Base-by-base conservation (phyloP, 2,113 vertebrate genomes). In the Leptocoma aspasia region DNA sequence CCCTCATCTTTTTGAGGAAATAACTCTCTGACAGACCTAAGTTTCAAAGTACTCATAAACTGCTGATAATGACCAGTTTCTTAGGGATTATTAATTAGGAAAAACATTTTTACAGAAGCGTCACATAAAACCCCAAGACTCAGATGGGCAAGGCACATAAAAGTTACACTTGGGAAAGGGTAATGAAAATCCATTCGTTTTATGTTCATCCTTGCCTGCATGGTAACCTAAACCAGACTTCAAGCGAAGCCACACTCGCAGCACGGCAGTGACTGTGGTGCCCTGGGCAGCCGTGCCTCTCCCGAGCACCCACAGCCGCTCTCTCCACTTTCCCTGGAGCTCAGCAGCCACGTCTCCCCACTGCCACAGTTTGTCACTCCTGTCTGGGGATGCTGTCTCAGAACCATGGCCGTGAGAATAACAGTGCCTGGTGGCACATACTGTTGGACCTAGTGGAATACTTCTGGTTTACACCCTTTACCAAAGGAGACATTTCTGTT, bases 401-500 rank as follows among this genome's bases (percentile, higher is more conserved):
- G 21, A 70, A 24, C 20, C 27, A 9, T 0, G 9, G 45, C 73
- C 0, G 0, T 20, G 54, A 1, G 2, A 68, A 41, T 13, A 86
- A 16, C 33, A 14, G 31, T 2, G 3, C 24, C 53, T 13, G 49
- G 22, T 61, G 42, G 23, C 28, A 70, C 33, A 6, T 3, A 11
- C 17, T 4, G 6, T 2, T 12, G 30, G 82, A 80, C 39, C 22
- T 14, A 24, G 39, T 3, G 30, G 19, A 82, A 86, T 22, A 42
- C 39, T 72, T n/a, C 53, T 87, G 57, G 13, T 96, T 91, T 52
- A 88, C 82, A 80, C 71, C 39, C 68, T 73, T 65, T 30, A 91
- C 66, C 59, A 42, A 83, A 82, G 88, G 68, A 95, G 92, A 91
- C 78, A 91, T 79, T 91, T 82, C 78, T 95, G 90, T 93, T 95